These are phyloP conservation scores for Drosophila parabipectinata DNA, from an alignment of 1,140 invertebrate species.

Conservation along the genomic window DNA sequence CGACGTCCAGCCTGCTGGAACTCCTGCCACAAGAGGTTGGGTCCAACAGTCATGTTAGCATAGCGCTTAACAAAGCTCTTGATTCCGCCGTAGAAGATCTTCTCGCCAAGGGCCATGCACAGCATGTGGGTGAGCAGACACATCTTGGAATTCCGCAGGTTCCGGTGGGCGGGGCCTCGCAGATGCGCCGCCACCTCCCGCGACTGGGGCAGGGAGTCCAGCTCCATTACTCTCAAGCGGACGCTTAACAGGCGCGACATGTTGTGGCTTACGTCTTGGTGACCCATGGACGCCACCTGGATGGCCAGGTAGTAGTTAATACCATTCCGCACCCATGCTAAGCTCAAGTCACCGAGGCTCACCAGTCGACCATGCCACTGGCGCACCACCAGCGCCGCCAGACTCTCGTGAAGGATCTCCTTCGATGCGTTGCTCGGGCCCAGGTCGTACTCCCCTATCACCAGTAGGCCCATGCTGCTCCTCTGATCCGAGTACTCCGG, in stretches of 20 bases:
- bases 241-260: conserved; percentile 85
- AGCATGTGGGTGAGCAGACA: conserved; percentile 94
- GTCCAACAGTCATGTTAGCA: conserved; percentile 88
- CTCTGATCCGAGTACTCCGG: conserved; percentile 3
- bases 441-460: conserved; percentile 4
- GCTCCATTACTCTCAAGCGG: conserved; percentile 85
- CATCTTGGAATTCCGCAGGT: conserved; percentile 94
- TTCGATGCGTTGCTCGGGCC: too few species aligned
- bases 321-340: conserved; percentile 11
- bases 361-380: conserved; percentile 21
- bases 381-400: conserved; percentile 8
- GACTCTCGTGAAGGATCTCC: not conserved
- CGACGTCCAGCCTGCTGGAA: conserved; percentile 86
- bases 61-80: conserved; percentile 87
- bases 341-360: not conserved
- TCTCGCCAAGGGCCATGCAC: conserved; percentile 90
- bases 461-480: conserved; percentile 7
- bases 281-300: conserved; percentile 64
- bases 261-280: conserved; percentile 86
- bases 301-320: conserved; percentile 12
- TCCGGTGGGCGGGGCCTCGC: conserved; percentile 89
- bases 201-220: conserved; percentile 81
- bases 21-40: conserved; percentile 92
- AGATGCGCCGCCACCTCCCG: conserved; percentile 85
- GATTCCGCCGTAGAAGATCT: conserved; percentile 88